Evolutionary conservation across 2,888 invertebrate genomes (phyloP), one percentile per base, ranked within the genome.

Genomic region (Cataglyphis cursor): DNA sequence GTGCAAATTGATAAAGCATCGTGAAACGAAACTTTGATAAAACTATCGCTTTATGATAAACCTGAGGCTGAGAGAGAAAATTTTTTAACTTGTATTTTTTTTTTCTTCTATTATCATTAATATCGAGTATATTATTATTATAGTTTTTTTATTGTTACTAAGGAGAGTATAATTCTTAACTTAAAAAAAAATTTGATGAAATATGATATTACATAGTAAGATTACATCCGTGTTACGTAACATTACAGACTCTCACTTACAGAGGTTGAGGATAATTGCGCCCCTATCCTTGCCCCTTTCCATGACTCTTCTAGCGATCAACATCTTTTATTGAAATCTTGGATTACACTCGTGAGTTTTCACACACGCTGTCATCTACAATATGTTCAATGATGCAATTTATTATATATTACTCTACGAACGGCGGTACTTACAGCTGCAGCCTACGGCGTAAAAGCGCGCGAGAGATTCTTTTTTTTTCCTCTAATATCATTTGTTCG

Each of bases 281-380:
- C 12, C 48, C 8, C 48, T n/a, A n/a, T 15, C n/a, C 15, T 44
- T 15, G 15, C 15, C 4, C 2, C n/a, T n/a, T 51, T n/a, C 8
- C 54, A 35, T 15, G 31, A 44, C 31, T 21, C 5, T 59, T 35
- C 35, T 88, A 90, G 88, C 88, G 89, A 89, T 93, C 90, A 93
- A 90, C 89, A 90, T 89, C 38, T 80, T 93, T 93, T 93, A 93
- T 93, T 93, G 91, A 92, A 93, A 92, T 38, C 88, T 91, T 89
- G 88, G 89, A 86, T 90, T 92, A 93, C 91, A 92, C 91, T 80
- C 78, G 87, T 90, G 83, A 88, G 85, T 87, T 81, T 83, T 70
- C 74, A 80, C 83, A 75, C 80, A 88, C 82, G 83, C 83, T 86
- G 81, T 82, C 72, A 70, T 70, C 87, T 90, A 89, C 70, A 83